Percentiles rank a stretch among this genome's conserved stretches.
Conservation (phyloP, 1,140 invertebrate genomes). For the Drosophila mayri region DNA sequence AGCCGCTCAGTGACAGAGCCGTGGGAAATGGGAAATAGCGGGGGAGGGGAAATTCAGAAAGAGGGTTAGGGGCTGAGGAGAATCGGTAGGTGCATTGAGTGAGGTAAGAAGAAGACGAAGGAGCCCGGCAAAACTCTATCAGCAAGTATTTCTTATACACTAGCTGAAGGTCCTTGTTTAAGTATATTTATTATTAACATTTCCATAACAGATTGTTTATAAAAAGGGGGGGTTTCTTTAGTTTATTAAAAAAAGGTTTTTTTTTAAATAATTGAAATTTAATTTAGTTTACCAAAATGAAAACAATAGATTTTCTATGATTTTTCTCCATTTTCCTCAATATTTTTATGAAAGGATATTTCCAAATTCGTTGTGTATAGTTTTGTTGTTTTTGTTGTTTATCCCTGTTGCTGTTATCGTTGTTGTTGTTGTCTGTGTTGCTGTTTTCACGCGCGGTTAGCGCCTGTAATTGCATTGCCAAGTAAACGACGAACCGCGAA, state of each 20-base stretch:
- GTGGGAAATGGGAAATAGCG: constrained; percentile 25
- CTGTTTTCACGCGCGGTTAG: constrained; percentile 81
- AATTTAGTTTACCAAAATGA: too few relatives aligned
- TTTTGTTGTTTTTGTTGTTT: constrained; percentile 19
- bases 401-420: constrained; percentile 19
- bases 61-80: neutral
- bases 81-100: constrained; percentile 10
- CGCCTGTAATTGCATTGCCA: constrained; percentile 81
- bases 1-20: constrained; percentile 61
- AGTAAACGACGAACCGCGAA: constrained; percentile 77
- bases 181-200: too few relatives aligned
- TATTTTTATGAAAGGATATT: neutral
- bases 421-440: constrained; percentile 54
- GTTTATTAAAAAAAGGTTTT: too few relatives aligned
- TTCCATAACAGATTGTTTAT: neutral
- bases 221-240: neutral
- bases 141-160: constrained; percentile 11
- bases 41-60: constrained; percentile 13
- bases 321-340: neutral
- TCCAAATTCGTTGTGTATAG: constrained; percentile 12
- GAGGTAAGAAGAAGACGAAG: constrained; percentile 23
- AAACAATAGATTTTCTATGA: too few relatives aligned
- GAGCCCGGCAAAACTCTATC: constrained; percentile 28
- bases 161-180: neutral
- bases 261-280: neutral